Conservation (phyloP, 2,113 vertebrate genomes). For the Neotragus pygmaeus region DNA sequence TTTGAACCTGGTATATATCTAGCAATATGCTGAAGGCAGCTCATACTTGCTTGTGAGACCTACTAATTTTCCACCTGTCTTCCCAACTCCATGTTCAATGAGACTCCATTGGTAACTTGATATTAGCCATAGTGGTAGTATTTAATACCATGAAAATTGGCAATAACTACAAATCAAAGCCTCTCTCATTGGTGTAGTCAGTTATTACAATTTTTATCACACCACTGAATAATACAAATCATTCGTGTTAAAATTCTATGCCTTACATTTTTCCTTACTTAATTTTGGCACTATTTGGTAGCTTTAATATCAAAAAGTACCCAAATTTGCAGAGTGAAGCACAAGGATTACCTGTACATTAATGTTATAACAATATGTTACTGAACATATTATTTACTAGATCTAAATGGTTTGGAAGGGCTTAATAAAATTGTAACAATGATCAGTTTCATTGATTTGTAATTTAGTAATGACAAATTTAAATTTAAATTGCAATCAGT, state of each 20-base stretch:
- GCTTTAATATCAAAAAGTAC: background rate
- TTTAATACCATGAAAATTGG: background rate
- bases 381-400: constrained; percentile 43
- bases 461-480: constrained; percentile 23
- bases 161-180: background rate
- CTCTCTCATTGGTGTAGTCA: background rate
- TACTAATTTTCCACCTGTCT: background rate
- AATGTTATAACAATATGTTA: constrained; percentile 35
- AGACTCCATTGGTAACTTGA: background rate
- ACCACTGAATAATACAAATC: background rate
- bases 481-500: background rate
- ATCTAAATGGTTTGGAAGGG: background rate
- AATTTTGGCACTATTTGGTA: background rate
- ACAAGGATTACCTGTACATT: background rate
- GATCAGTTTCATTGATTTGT: background rate
- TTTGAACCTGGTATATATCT: background rate
- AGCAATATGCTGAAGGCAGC: background rate
- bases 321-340: background rate
- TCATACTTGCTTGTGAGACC: background rate
- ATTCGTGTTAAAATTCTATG: background rate
- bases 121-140: background rate
- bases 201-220: background rate
- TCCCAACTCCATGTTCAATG: background rate
- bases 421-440: constrained; percentile 48
- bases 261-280: background rate